Evolutionary conservation across 2,113 vertebrate genomes (phyloP), one percentile per base, ranked within the genome.

Genomic region (Pterocles burchelli): DNA sequence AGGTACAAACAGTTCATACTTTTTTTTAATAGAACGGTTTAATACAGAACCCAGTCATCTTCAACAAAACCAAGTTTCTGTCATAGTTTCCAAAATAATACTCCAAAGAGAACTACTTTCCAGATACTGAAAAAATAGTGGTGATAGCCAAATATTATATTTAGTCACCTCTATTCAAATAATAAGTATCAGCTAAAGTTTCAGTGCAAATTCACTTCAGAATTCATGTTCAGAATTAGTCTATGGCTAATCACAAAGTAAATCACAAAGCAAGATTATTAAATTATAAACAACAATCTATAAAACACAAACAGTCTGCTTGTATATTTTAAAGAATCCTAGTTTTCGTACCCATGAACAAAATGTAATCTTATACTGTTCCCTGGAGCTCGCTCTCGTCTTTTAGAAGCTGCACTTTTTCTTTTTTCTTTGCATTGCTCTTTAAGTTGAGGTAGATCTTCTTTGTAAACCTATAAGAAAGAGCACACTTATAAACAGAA

Each of bases 401-500:
- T 99, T 97, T 99, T 99, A 97, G 99, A 98, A 93, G 99, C 98
- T 74, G 97, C 98, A 75, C 97, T 98, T 96, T 98, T 98, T 91
- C 99, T 98, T 97, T 99, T 99, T 96, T 99, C 99, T 98, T 99
- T 99, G 98, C 98, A 99, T 97, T 99, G 99, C 96, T 99, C 99
- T 98, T 99, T 99, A 97, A 99, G 99, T 96, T 99, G 99, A 99
- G 99, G 99, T 99, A 99, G 99, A 99, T 99, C 99, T 99, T 99
- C 99, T 99, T 99, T 99, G 98, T 99, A 99, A 98, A 99, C 99
- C 99, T 99, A 95, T 61, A 90, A 95, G 88, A 95, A 94, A 97
- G 51, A 57, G n/a, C 12, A 92, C 13, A 93, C 29, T 75, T 58
- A 68, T 63, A 67, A 54, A 77, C 63, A 33, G 52, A 72, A 31